Conservation (phyloP, 2,888 invertebrate species). For the Harpalus rufipes region DNA sequence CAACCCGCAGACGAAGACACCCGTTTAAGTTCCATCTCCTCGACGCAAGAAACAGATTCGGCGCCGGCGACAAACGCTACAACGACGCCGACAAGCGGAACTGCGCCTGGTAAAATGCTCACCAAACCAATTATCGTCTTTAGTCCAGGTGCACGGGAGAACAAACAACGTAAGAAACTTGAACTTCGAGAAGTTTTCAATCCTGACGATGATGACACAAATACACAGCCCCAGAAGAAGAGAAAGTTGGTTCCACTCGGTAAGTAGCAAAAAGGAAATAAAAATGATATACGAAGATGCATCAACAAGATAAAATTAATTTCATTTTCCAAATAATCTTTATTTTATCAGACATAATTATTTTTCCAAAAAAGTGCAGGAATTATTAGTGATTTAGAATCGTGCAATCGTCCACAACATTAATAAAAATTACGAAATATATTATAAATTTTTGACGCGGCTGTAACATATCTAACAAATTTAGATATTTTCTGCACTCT, state of each 20-base stretch:
- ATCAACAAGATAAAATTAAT: no score
- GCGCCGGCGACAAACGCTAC: conserved; percentile 71
- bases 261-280: conserved; percentile 72
- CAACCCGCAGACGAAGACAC: conserved; percentile 77
- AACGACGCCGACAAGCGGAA: conserved; percentile 66
- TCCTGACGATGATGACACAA: conserved; percentile 87
- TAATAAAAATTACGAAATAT: no score
- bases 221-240: conserved; percentile 81
- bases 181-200: conserved; percentile 92
- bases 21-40: conserved; percentile 76
- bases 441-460: no score
- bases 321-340: no score
- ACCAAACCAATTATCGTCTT: conserved; percentile 75
- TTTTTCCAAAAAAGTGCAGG: no score
- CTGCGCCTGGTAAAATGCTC: conserved; percentile 75
- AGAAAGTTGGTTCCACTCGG: conserved; percentile 89
- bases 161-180: conserved; percentile 82
- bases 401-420: no score
- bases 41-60: conserved; percentile 75
- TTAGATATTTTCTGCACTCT: no score
- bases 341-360: no score
- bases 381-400: no score
- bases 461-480: no score
- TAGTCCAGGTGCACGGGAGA: conserved; percentile 76
- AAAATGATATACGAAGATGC: no score